Conservation (phyloP, 1,140 invertebrate genomes). For the Drosophila miranda region DNA sequence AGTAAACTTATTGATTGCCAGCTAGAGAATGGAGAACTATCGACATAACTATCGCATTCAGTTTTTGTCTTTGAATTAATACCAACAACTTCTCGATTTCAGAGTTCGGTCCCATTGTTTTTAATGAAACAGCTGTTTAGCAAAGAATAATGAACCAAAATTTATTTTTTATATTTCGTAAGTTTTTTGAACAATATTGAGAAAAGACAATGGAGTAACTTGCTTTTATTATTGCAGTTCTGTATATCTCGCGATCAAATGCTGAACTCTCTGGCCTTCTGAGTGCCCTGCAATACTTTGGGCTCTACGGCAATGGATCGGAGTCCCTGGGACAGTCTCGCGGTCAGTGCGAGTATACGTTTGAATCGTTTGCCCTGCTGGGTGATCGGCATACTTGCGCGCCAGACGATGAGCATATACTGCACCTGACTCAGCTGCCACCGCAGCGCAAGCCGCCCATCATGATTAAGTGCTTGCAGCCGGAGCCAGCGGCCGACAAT, state of each 20-base stretch:
- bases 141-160: conserved; percentile 30
- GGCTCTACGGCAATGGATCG: conserved; percentile 31
- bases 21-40: too few relatives aligned
- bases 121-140: conserved; percentile 13
- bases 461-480: conserved; percentile 67
- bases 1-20: too few relatives aligned
- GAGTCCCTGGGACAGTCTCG: conserved; percentile 43
- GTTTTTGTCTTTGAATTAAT: too few relatives aligned
- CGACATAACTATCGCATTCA: too few relatives aligned
- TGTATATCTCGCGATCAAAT: conserved; percentile 6
- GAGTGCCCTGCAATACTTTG: conserved; percentile 52
- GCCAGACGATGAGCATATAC: conserved; percentile 64
- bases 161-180: conserved; percentile 24
- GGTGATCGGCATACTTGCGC: conserved; percentile 41
- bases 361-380: conserved; percentile 47
- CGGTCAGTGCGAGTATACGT: conserved; percentile 60
- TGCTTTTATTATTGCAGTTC: not conserved
- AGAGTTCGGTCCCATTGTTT: too few relatives aligned
- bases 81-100: too few relatives aligned
- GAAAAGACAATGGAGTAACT: too few relatives aligned
- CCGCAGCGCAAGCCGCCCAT: conserved; percentile 61
- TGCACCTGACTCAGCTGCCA: conserved; percentile 51
- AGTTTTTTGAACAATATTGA: not conserved
- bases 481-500: conserved; percentile 17
- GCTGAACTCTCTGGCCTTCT: conserved; percentile 54